Evolutionary conservation across 2,113 vertebrate genomes (phyloP), one percentile per base, ranked within the genome.

Genomic region (Buteo buteo): DNA sequence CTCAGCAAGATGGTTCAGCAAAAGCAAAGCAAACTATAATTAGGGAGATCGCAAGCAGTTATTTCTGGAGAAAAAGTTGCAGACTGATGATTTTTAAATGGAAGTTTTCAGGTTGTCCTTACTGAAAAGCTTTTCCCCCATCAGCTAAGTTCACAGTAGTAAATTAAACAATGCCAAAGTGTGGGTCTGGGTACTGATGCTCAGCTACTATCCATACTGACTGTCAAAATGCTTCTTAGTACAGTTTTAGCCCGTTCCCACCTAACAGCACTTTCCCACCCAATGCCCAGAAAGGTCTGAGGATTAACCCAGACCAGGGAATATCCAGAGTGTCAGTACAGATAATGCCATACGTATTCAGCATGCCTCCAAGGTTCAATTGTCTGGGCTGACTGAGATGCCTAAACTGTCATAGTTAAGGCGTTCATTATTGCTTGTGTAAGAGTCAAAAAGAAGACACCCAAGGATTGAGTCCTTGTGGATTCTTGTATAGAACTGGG

Each of bases 341-440:
- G 20, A 38, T 61, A 66, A 65, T 38, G 13, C 0, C 24, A n/a
- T 29, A 38, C 2, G 6, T 77, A 6, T 38, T 44, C 19, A 4
- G 1, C 26, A 44, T n/a, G 7, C 2, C 4, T 6, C 2, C 5
- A 31, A 4, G 10, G 7, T 54, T 82, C 44, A 40, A 0, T 20
- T 65, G 4, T 40, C 10, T 5, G 6, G 19, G 10, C 7, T 81
- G 54, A 57, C 17, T 11, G 20, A 44, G 6, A 7, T 26, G 24
- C 13, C 19, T 57, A 49, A 76, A 80, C 29, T 29, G 5, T 31
- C 31, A 21, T 16, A 24, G 13, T 42, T 66, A 66, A 31, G 21
- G 10, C 0, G 3, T 25, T 45, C 3, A 9, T 52, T 65, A 10
- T 58, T 66, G 38, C 66, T 58, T 54, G 6, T 25, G 10, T 54